These are phyloP conservation scores for Panopea generosa DNA, from an alignment of 2,888 invertebrate species.

Conservation along the genomic window DNA sequence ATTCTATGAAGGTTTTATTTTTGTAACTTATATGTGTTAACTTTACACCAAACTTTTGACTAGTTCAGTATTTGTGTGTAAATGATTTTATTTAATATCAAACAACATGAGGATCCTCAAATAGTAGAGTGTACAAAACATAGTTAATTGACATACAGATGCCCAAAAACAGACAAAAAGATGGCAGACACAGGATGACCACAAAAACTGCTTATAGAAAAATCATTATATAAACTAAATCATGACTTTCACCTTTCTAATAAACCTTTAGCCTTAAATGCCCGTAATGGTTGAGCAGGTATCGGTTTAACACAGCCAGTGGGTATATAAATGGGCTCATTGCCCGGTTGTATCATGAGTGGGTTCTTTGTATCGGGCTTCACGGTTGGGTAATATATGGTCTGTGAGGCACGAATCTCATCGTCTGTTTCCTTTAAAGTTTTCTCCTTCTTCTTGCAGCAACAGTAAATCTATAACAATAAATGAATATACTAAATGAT, in stretches of 20 bases:
- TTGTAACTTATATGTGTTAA: too few relatives aligned
- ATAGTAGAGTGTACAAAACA: too few relatives aligned
- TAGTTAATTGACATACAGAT: too few relatives aligned
- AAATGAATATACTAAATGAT: background rate
- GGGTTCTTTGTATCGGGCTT: conserved; percentile 77
- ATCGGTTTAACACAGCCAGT: conserved; percentile 75
- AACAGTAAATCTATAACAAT: conserved; percentile 72
- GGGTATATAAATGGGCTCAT: conserved; percentile 68
- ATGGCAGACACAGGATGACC: too few relatives aligned
- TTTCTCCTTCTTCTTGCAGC: conserved; percentile 70
- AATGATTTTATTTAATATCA: too few relatives aligned
- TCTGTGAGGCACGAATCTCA: conserved; percentile 63
- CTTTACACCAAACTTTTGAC: too few relatives aligned
- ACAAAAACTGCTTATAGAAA: too few relatives aligned
- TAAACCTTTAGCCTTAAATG: conserved; percentile 78
- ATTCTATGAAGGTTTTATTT: too few relatives aligned
- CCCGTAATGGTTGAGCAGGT: conserved; percentile 76
- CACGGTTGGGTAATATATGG: conserved; percentile 77
- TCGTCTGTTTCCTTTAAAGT: conserved; percentile 61
- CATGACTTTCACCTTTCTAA: conserved; percentile 77
- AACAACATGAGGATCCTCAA: too few relatives aligned
- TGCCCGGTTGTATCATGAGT: conserved; percentile 78
- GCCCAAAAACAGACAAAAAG: too few relatives aligned
- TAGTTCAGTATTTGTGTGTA: too few relatives aligned
- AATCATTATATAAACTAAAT: too few relatives aligned